These are phyloP conservation scores for Phylloscopus whistleri DNA, from an alignment of 2,113 vertebrate species.

Conservation along the genomic window DNA sequence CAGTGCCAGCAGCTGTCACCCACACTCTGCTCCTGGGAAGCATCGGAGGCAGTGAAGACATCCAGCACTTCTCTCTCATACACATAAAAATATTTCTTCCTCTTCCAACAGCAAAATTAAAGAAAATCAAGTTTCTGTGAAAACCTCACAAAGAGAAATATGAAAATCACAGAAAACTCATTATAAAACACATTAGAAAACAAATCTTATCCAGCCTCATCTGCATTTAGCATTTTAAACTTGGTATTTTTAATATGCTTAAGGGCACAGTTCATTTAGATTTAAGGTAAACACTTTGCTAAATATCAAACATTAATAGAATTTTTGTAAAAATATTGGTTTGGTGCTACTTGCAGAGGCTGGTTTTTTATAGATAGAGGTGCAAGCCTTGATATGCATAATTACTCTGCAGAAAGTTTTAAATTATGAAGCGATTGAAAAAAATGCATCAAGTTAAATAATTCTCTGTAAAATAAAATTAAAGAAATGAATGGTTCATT, in stretches of 20 bases:
- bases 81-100: not conserved
- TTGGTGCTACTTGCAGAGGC: not conserved
- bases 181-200: conserved; percentile 7
- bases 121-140: not conserved
- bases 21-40: not conserved
- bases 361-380: not conserved
- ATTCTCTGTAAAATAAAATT: not conserved
- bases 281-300: conserved; percentile 25
- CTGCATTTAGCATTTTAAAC: conserved; percentile 10
- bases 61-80: not conserved
- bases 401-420: not conserved
- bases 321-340: not conserved
- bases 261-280: conserved; percentile 4
- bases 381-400: not conserved
- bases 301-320: not conserved
- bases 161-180: not conserved
- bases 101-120: not conserved
- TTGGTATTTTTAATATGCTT: not conserved
- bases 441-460: not conserved
- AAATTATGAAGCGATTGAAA: not conserved
- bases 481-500: not conserved
- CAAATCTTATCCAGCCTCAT: not conserved
- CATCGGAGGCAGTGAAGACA: fast-evolving
- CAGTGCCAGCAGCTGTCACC: not conserved
- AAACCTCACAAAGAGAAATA: not conserved